These are phyloP conservation scores for Phocides pigmalion DNA, from an alignment of 1,140 invertebrate genomes.

Conservation along the genomic window DNA sequence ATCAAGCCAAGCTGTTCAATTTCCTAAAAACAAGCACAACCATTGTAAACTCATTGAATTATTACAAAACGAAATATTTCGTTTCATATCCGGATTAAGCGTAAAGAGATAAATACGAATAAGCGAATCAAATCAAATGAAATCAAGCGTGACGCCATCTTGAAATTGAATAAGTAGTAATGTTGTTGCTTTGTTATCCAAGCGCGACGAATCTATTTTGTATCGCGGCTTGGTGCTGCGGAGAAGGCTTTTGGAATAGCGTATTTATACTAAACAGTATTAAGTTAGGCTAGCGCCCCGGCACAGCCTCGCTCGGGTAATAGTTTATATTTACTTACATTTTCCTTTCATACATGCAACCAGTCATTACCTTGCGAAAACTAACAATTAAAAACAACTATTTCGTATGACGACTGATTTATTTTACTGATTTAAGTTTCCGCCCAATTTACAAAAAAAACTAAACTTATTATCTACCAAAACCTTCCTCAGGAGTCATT, in stretches of 20 bases:
- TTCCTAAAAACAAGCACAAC: conserved; percentile 20
- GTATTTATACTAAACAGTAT: no score
- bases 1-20: conserved; percentile 18
- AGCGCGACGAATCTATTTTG: conserved; percentile 10
- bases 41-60: conserved; percentile 24
- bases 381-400: no score
- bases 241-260: neutral
- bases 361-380: no score
- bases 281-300: no score
- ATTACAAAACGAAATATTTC: conserved; percentile 29
- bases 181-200: conserved; percentile 38
- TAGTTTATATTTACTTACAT: no score
- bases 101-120: conserved; percentile 40
- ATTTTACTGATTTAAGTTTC: no score
- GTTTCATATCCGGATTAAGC: conserved; percentile 32
- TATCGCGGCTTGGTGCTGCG: conserved; percentile 11
- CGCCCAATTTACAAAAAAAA: no score
- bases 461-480: no score
- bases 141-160: conserved; percentile 39
- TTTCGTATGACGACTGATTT: no score
- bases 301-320: no score
- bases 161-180: conserved; percentile 48
- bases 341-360: no score
- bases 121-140: conserved; percentile 42
- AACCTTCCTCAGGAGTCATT: no score